Conservation (phyloP, 2,797 vertebrate genomes). For the Rousettus madagascariensis region DNA sequence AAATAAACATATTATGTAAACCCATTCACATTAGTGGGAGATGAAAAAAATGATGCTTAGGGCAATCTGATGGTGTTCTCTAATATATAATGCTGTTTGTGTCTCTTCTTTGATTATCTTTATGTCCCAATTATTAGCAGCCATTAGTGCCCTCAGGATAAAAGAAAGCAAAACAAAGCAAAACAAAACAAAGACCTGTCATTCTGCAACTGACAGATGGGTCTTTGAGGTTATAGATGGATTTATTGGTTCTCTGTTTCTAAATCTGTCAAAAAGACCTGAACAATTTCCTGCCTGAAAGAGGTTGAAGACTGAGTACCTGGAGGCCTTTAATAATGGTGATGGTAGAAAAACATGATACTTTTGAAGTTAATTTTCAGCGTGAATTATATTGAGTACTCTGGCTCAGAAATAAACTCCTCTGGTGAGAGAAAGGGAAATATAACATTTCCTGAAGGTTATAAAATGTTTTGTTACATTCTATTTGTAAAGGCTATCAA, state of each 20-base stretch:
- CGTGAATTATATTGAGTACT: conserved; percentile 60
- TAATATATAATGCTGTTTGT: conserved; percentile 58
- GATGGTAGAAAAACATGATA: conserved; percentile 52
- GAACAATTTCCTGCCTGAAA: conserved; percentile 66
- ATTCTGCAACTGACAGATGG: conserved; percentile 50
- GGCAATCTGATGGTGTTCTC: conserved; percentile 28
- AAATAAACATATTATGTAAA: conserved; percentile 67
- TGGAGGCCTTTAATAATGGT: conserved; percentile 74
- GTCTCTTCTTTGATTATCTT: conserved; percentile 68
- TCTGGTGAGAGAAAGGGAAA: conserved; percentile 63
- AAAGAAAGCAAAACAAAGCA: conserved; percentile 46
- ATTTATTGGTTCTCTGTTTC: conserved; percentile 71
- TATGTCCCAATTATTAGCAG: conserved; percentile 61
- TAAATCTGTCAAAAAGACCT: conserved; percentile 63
- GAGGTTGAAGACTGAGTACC: conserved; percentile 62
- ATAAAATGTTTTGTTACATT: conserved; percentile 63
- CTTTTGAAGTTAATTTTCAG: conserved; percentile 75
- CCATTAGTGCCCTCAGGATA: conserved; percentile 45
- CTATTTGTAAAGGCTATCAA: conserved; percentile 49
- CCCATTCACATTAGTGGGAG: not conserved
- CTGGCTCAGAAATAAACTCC: conserved; percentile 63
- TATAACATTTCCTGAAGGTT: conserved; percentile 55
- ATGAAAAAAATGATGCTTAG: conserved; percentile 50
- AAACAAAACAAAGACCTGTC: conserved; percentile 63
- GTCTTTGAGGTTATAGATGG: conserved; percentile 66